Conservation (phyloP, 2,113 vertebrate genomes). For the Aegithalos caudatus region DNA sequence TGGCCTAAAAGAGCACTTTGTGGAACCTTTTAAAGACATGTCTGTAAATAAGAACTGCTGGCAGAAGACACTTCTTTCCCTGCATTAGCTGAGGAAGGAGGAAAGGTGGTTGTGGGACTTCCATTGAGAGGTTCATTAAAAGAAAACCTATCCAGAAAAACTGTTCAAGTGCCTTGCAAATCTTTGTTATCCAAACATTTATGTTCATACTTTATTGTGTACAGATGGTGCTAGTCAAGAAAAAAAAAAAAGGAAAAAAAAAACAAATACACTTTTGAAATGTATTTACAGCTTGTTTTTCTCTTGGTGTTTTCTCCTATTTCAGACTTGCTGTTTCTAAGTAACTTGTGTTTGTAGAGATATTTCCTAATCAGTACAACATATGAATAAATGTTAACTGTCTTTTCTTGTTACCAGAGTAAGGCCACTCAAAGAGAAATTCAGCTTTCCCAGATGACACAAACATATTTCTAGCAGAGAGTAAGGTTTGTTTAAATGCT, state of each 20-base stretch:
- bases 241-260: conserved; percentile 61
- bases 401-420: conserved; percentile 75
- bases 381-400: conserved; percentile 83
- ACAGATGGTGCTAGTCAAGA: conserved; percentile 88
- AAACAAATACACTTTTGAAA: conserved; percentile 67
- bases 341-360: conserved; percentile 88
- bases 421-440: conserved; percentile 78
- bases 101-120: conserved; percentile 52
- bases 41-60: conserved; percentile 76
- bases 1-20: conserved; percentile 86
- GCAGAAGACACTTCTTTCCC: conserved; percentile 59
- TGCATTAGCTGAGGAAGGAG: conserved; percentile 34
- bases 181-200: conserved; percentile 83
- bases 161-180: conserved; percentile 97
- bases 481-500: conserved; percentile 4
- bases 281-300: conserved; percentile 79
- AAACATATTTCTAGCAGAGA: background rate
- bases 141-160: conserved; percentile 71
- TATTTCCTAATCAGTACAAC: conserved; percentile 81
- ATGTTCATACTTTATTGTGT: conserved; percentile 83
- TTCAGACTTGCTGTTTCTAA: conserved; percentile 82
- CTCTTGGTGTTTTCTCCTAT: conserved; percentile 78
- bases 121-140: conserved; percentile 53
- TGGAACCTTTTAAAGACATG: conserved; percentile 66
- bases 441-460: background rate